Evolutionary conservation across 2,113 vertebrate species (phyloP).

Genomic region (Coregonus clupeaformis): DNA sequence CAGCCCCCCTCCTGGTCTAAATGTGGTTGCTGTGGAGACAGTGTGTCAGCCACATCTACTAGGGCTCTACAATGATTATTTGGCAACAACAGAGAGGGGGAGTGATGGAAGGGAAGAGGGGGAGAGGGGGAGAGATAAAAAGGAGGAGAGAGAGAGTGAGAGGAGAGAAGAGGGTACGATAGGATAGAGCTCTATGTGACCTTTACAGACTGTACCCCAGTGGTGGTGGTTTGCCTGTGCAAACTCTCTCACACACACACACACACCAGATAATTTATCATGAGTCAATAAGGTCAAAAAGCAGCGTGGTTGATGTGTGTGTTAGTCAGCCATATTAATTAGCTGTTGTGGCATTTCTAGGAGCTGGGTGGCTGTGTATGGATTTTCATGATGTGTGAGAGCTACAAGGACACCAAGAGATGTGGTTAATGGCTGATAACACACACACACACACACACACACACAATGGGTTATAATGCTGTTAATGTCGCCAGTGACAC

Average conservation of each 20-base stretch:
- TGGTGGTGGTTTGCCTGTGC: background rate
- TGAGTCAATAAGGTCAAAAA: slow-evolving; percentile 53
- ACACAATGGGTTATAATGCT: background rate
- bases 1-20: slow-evolving; percentile 62
- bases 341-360: slow-evolving; percentile 60
- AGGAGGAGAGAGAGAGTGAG: background rate
- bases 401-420: slow-evolving; percentile 62
- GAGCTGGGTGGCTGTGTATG: slow-evolving; percentile 56
- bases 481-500: too few species aligned
- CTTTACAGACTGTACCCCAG: too few species aligned
- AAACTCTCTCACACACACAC: slow-evolving; percentile 3
- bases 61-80: slow-evolving; percentile 67
- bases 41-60: slow-evolving; percentile 65
- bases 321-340: slow-evolving; percentile 65
- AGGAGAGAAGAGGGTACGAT: background rate
- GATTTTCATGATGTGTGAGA: slow-evolving; percentile 70
- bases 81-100: slow-evolving; percentile 46
- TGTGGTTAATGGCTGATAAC: slow-evolving; percentile 69
- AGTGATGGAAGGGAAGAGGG: too few species aligned
- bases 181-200: slow-evolving; percentile 2
- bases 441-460: slow-evolving; percentile 13
- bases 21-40: slow-evolving; percentile 71
- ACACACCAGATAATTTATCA: slow-evolving; percentile 22
- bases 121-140: background rate
- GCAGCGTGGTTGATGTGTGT: slow-evolving; percentile 49